phyloP scores from a whole-genome alignment of 2,888 invertebrate genomes.

The Sympetrum striolatum region DNA sequence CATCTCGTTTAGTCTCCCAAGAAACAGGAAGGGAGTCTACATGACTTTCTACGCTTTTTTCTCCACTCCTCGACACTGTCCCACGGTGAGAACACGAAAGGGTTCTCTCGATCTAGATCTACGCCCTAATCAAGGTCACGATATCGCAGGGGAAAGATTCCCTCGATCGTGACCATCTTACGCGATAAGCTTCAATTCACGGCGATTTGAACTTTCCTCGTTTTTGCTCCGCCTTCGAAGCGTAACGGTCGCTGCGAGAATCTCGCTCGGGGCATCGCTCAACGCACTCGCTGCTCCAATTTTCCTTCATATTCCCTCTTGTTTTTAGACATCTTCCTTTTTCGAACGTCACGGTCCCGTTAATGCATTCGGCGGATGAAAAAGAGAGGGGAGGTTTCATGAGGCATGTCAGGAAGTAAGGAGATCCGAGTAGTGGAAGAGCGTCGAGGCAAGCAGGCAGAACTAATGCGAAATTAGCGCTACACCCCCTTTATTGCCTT shows the following conservation, averaged over 20 bases:
- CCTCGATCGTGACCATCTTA: not conserved
- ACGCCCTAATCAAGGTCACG: too few relatives aligned
- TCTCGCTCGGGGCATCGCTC: not conserved
- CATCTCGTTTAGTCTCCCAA: not conserved
- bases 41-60: not conserved
- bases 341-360: not conserved
- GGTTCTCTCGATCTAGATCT: not conserved
- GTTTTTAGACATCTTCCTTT: not conserved
- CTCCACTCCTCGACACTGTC: not conserved
- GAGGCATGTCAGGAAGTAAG: not conserved
- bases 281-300: not conserved
- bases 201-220: not conserved
- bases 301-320: not conserved
- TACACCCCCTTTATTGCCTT: too few relatives aligned
- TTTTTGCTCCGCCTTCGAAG: not conserved
- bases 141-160: not conserved
- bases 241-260: not conserved
- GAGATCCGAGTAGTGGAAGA: not conserved
- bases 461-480: not conserved
- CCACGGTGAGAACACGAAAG: not conserved
- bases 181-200: not conserved
- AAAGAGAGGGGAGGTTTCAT: not conserved
- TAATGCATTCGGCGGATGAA: not conserved
- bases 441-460: not conserved
- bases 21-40: not conserved